Percentiles rank a stretch among this genome's conserved stretches.
phyloP scores from a whole-genome alignment of 2,113 vertebrate species.

The Macheiramphus alcinus region DNA sequence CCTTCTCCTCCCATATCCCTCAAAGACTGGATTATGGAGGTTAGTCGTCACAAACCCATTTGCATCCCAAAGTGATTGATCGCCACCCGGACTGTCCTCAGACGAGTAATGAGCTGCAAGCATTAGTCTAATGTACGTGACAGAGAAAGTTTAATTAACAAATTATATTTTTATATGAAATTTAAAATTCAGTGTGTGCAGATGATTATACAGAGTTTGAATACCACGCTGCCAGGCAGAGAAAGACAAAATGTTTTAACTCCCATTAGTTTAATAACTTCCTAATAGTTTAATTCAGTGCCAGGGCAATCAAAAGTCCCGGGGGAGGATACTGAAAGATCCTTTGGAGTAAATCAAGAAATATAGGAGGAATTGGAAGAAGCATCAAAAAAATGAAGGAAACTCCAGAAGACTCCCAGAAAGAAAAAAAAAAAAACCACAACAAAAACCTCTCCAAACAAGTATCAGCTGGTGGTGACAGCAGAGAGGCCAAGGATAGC shows the following conservation, averaged over 20 bases:
- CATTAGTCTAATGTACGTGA: background rate
- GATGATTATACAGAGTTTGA: background rate
- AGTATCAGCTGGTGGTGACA: background rate
- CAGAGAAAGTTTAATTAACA: background rate
- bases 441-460: background rate
- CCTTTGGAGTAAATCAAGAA: background rate
- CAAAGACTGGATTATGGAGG: background rate
- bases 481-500: background rate
- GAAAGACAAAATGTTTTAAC: background rate
- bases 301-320: background rate
- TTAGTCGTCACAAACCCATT: background rate
- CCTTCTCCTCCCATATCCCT: background rate
- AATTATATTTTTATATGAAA: background rate
- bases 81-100: background rate
- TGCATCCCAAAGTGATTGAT: background rate
- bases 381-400: background rate
- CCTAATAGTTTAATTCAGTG: background rate
- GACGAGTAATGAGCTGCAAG: background rate
- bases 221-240: background rate
- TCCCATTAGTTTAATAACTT: background rate
- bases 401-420: background rate
- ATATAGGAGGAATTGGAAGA: background rate
- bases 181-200: background rate
- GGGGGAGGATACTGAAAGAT: background rate
- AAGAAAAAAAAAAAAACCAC: background rate